Conservation (phyloP, 2,888 invertebrate genomes). For the Pherbina coryleti region DNA sequence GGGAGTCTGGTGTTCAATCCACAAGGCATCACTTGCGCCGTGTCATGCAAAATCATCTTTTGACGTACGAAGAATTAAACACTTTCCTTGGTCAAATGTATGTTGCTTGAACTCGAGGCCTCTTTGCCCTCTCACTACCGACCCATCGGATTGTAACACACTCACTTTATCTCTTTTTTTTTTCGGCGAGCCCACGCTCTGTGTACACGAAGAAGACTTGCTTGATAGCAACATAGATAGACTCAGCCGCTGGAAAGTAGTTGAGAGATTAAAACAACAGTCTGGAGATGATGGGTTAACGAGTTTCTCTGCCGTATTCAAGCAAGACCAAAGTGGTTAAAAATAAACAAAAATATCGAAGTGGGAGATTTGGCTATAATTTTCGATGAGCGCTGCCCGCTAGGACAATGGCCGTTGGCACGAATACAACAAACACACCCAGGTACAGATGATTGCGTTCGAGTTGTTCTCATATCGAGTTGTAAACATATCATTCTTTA, state of each 20-base stretch:
- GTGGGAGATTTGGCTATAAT: slow-evolving; percentile 33
- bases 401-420: slow-evolving; percentile 31
- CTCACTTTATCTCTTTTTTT: slow-evolving; percentile 39
- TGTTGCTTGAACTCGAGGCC: slow-evolving; percentile 40
- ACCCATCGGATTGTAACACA: slow-evolving; percentile 34
- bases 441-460: slow-evolving; percentile 32
- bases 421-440: slow-evolving; percentile 28
- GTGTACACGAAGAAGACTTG: slow-evolving; percentile 28
- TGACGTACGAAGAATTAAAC: slow-evolving; percentile 10
- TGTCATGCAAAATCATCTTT: slow-evolving; percentile 16
- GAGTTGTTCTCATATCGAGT: too few relatives aligned
- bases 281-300: background rate
- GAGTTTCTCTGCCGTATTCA: slow-evolving; percentile 12
- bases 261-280: slow-evolving; percentile 32
- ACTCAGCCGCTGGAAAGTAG: slow-evolving; percentile 31
- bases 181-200: slow-evolving; percentile 33
- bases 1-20: slow-evolving; percentile 44
- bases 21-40: slow-evolving; percentile 40
- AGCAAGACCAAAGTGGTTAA: slow-evolving; percentile 10
- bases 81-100: slow-evolving; percentile 39
- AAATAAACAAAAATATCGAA: slow-evolving; percentile 14
- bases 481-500: too few relatives aligned
- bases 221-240: slow-evolving; percentile 13
- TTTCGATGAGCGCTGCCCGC: slow-evolving; percentile 30
- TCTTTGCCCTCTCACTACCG: slow-evolving; percentile 27